These are phyloP conservation scores for Geococcyx californianus DNA, from an alignment of 2,113 vertebrate genomes.

Conservation along the genomic window DNA sequence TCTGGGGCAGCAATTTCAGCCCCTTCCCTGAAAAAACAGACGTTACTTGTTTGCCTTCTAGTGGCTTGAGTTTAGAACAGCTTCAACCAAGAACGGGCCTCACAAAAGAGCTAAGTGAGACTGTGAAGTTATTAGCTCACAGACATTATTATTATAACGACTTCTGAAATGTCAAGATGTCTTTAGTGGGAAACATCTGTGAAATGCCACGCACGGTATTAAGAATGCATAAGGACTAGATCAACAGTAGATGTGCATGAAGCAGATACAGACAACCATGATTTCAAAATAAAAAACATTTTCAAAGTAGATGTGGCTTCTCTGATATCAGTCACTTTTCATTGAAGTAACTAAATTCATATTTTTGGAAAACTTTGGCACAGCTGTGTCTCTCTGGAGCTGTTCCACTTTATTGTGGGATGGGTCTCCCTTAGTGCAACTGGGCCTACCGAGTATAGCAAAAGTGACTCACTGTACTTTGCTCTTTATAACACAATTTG, in stretches of 20 bases:
- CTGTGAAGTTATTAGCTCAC: neutral
- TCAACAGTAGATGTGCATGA: neutral
- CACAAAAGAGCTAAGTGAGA: neutral
- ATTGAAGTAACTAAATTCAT: neutral
- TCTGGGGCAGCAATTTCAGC: neutral
- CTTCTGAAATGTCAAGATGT: slow-evolving; percentile 20
- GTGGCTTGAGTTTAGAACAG: slow-evolving; percentile 50
- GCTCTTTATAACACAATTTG: neutral
- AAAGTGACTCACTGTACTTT: neutral
- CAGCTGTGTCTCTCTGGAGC: neutral
- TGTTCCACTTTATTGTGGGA: neutral
- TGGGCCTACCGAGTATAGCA: neutral
- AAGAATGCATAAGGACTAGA: neutral
- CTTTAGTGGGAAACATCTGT: slow-evolving; percentile 12
- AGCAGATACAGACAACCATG: neutral
- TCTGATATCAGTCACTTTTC: neutral
- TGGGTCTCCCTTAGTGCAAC: accelerated
- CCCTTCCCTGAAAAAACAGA: neutral
- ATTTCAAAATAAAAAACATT: neutral
- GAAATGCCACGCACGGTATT: neutral
- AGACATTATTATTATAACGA: neutral
- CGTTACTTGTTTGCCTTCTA: slow-evolving; percentile 58
- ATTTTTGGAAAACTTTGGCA: neutral
- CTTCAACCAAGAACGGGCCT: neutral
- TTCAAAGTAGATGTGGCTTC: neutral